A percentile compares a stretch with the other conserved stretches of the same genome.
These are phyloP conservation scores for Bufo bufo DNA, from an alignment of 2,113 vertebrate species.

Conservation along the genomic window DNA sequence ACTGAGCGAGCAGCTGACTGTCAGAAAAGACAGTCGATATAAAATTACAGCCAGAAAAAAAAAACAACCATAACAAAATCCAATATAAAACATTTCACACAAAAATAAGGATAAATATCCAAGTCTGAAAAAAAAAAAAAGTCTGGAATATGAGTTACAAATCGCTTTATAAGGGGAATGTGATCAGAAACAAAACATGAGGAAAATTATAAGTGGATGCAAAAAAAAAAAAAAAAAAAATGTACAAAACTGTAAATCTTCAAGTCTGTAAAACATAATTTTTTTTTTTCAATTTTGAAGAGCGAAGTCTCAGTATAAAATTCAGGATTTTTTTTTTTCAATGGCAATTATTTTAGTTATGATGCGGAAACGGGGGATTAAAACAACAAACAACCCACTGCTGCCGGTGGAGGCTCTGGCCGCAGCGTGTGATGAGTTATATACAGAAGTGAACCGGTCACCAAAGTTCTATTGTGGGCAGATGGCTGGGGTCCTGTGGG, in stretches of 20 bases:
- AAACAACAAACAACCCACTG: background rate
- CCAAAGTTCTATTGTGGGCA: background rate
- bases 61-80: too few relatives aligned
- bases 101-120: too few relatives aligned
- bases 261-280: background rate
- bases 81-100: too few relatives aligned
- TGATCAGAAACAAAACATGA: constrained; percentile 3
- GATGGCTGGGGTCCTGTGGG: background rate
- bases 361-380: background rate
- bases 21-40: too few relatives aligned
- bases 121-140: background rate
- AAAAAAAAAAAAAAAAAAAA: background rate
- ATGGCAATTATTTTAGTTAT: background rate
- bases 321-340: background rate
- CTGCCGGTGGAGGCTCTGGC: background rate
- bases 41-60: too few relatives aligned
- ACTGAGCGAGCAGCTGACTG: too few relatives aligned
- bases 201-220: background rate
- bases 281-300: background rate
- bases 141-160: background rate
- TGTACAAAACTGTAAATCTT: background rate
- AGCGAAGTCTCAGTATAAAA: background rate
- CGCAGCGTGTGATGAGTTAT: background rate
- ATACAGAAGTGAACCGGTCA: constrained; percentile 51
- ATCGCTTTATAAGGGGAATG: background rate